Percentiles rank a stretch among this genome's conserved stretches.
These are phyloP conservation scores for Cnemophilus loriae DNA, from an alignment of 2,113 vertebrate species.

Conservation along the genomic window DNA sequence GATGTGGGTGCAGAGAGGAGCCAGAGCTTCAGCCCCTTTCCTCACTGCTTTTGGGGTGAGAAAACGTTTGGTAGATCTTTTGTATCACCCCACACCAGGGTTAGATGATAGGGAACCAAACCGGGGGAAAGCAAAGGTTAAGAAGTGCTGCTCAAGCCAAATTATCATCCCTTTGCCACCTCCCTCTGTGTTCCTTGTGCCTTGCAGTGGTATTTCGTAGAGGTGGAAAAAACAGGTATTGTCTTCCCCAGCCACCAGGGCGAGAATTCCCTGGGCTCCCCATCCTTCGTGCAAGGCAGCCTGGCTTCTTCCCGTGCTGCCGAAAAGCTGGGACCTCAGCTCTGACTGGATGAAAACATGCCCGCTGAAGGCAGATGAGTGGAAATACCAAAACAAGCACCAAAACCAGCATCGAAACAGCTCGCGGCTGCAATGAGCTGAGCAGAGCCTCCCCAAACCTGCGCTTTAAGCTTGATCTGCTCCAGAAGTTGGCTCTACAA, in stretches of 20 bases:
- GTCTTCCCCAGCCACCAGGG: not conserved
- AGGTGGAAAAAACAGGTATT: not conserved
- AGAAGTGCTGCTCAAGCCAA: not conserved
- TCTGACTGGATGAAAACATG: not conserved
- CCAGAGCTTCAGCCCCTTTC: not conserved
- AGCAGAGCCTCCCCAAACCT: not conserved
- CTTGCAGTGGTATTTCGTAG: not conserved
- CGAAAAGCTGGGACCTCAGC: not conserved
- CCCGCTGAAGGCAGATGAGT: not conserved
- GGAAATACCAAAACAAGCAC: too few species aligned
- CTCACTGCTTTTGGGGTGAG: not conserved
- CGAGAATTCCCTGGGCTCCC: not conserved
- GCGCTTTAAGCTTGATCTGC: accelerated
- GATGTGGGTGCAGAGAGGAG: not conserved
- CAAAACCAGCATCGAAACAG: not conserved
- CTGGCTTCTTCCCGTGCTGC: not conserved
- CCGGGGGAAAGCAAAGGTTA: not conserved
- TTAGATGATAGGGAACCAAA: not conserved
- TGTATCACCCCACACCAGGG: not conserved
- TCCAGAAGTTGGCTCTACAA: not conserved
- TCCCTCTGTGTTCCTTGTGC: not conserved
- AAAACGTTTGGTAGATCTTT: not conserved
- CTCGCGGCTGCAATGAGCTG: accelerated
- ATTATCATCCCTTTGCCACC: not conserved
- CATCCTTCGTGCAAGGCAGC: not conserved